Conservation (phyloP, 2,113 vertebrate species). For the Alethe diademata region DNA sequence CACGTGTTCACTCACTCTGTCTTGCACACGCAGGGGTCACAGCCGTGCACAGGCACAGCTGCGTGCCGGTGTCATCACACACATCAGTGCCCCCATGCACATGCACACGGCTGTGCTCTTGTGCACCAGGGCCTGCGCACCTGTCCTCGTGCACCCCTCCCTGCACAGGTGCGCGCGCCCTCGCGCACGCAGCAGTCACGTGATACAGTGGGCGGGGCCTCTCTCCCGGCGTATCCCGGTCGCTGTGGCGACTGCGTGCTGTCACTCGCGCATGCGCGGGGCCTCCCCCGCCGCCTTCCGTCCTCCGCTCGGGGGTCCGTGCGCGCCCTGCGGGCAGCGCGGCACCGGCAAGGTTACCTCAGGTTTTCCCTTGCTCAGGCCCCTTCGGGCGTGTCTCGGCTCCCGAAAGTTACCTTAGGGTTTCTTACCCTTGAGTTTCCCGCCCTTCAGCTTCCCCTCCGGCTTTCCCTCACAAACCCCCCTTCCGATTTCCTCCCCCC, state of each 20-base stretch:
- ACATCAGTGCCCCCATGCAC: too few species aligned
- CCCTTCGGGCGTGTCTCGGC: background rate
- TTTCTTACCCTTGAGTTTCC: background rate
- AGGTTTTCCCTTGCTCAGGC: background rate
- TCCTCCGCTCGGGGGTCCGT: too few species aligned
- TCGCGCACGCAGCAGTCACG: background rate
- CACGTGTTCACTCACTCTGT: rapidly evolving
- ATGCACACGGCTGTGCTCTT: too few species aligned
- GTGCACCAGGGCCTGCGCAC: background rate
- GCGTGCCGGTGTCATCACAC: too few species aligned
- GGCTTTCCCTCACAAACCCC: rapidly evolving
- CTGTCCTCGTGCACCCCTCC: too few species aligned
- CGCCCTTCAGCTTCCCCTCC: background rate
- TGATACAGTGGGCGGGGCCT: background rate
- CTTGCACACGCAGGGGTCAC: background rate
- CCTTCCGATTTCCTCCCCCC: background rate
- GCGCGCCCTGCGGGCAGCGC: background rate
- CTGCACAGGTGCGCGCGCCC: too few species aligned
- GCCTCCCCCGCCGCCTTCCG: background rate
- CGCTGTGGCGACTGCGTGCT: background rate
- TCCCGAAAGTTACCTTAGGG: background rate
- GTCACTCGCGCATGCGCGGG: background rate
- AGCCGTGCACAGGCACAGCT: rapidly evolving
- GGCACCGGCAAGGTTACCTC: background rate
- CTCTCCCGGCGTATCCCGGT: rapidly evolving